Evolutionary conservation across 1,140 invertebrate species (phyloP).

Genomic region (Holcopasites calliopsidis): DNA sequence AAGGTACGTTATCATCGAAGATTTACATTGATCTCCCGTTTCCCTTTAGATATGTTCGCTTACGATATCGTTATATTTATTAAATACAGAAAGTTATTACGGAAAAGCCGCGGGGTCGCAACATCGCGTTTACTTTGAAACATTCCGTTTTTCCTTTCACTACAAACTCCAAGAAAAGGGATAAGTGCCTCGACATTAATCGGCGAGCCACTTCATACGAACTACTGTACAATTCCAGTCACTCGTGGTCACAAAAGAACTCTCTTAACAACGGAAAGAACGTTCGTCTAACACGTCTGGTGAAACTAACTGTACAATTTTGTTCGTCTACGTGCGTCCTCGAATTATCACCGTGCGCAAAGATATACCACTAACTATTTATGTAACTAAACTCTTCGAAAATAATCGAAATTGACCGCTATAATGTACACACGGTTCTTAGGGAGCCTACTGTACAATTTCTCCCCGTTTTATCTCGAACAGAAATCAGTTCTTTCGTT

Average conservation of each 20-base stretch:
- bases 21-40: background rate
- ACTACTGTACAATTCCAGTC: conserved; percentile 19
- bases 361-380: background rate
- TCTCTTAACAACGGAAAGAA: too few relatives aligned
- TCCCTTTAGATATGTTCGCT: background rate
- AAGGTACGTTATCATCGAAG: background rate
- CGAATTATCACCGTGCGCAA: background rate
- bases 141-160: background rate
- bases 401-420: background rate
- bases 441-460: conserved; percentile 25
- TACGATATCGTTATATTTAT: background rate
- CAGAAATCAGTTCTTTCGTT: conserved; percentile 41
- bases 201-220: background rate
- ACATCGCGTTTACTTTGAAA: background rate
- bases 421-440: conserved; percentile 2
- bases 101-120: conserved; percentile 2
- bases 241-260: conserved; percentile 2
- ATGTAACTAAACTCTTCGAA: conserved; percentile 4
- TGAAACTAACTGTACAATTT: conserved; percentile 25
- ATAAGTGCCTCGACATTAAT: background rate
- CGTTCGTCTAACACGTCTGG: too few relatives aligned
- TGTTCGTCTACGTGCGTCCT: background rate
- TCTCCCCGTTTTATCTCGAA: background rate
- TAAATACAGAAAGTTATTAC: background rate
- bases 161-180: background rate